Evolutionary conservation across 2,113 vertebrate species (phyloP), one percentile per base, ranked within the genome.

Genomic region (Alaudala cheleensis): DNA sequence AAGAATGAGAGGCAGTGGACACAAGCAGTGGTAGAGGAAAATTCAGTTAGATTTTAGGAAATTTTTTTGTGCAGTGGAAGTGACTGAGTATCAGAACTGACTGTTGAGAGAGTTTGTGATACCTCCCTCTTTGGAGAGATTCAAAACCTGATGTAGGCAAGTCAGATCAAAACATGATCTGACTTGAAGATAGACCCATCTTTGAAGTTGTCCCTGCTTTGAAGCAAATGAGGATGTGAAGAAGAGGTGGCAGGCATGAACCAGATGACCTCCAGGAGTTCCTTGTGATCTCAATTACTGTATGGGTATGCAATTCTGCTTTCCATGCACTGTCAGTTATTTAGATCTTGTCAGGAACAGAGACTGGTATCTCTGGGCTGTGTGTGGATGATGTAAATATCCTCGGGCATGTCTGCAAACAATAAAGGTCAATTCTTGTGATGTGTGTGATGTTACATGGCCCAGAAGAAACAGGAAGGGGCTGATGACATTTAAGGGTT

Each of bases 401-500:
- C 76, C 86, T 95, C 3, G 17, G 80, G 84, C 81, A 51, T 66
- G 45, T 45, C 91, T 92, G 78, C 64, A 92, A 87, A 92, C 44
- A 87, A 51, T 87, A 84, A 92, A 93, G 93, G 81, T 93, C 69
- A 83, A 21, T 81, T 87, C 45, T 93, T 0, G 31, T 60, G 54
- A 67, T 90, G 45, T 33, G 40, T 92, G 65, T 84, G 88, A 87
- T 84, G 88, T 77, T 95, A 86, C 73, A 84, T 90, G 91, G 88
- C 78, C 81, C 11, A n/a, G 78, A 84, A 93, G 54, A 96, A 95
- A 90, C 26, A 69, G 69, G 72, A 92, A 34, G 66, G 64, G 10
- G 14, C 37, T 84, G 44, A 42, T 93, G 93, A 84, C 88, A 93
- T 96, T 95, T 95, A 84, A 87, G n/a, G 45, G 29, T 95, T 74